Conservation (phyloP, 64 coral and sea anemone genomes). For the Actinia equina region DNA sequence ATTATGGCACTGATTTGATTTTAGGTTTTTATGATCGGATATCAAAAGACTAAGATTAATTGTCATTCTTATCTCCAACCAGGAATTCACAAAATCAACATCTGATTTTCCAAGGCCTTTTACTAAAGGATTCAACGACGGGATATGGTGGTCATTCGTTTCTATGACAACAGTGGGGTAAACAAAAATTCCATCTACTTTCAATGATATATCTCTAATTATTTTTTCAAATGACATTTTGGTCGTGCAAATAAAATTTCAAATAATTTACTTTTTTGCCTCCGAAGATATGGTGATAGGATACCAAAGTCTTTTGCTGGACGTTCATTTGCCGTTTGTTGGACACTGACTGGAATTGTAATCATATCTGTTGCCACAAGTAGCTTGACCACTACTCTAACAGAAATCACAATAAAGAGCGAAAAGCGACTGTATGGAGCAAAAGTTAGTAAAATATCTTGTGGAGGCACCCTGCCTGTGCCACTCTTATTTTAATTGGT, state of each 20-base stretch:
- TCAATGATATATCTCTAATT: background rate
- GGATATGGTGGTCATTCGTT: slow-evolving; percentile 56
- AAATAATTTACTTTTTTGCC: no score
- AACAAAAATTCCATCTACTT: background rate
- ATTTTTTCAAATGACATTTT: no score
- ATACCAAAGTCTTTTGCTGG: slow-evolving; percentile 30
- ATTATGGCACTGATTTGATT: no score
- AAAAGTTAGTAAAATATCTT: slow-evolving; percentile 20
- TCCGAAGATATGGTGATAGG: slow-evolving; percentile 51
- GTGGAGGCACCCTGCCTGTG: no score
- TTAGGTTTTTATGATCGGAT: no score
- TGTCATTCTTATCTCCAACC: background rate
- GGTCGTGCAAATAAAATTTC: no score
- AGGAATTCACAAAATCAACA: background rate
- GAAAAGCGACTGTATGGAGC: slow-evolving; percentile 24
- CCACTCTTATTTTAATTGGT: no score
- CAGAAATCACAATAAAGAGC: slow-evolving; percentile 24
- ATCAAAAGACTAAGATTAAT: no score
- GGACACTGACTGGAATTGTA: slow-evolving; percentile 55
- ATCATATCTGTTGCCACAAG: slow-evolving; percentile 53
- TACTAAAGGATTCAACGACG: slow-evolving; percentile 26
- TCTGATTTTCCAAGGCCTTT: slow-evolving; percentile 29
- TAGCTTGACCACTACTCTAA: slow-evolving; percentile 43
- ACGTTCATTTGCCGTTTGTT: slow-evolving; percentile 46
- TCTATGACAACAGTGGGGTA: slow-evolving; percentile 59